Base-by-base conservation (phyloP, 2,797 vertebrate species). In the Helicolenus hilgendorfi region DNA sequence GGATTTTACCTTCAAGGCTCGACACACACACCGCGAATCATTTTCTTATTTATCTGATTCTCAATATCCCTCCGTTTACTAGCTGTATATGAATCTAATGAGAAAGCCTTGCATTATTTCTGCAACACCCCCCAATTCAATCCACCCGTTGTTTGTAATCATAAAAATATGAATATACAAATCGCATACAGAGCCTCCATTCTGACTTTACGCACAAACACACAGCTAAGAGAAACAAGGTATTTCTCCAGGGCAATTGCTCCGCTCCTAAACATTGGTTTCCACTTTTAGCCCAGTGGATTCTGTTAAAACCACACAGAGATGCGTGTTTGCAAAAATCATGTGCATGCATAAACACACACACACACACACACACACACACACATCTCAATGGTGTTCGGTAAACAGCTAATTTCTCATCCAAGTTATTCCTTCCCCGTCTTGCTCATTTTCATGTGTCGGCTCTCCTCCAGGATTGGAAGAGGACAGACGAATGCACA, bases 201-300 rank as follows among this genome's bases (percentile, higher is more conserved):
- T 58, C 11, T 3, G 11, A 75, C 31, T 33, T 20, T 6, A 7
- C 6, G 26, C 65, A 80, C 33, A 81, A 56, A 85, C 63, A 75
- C 75, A 53, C 59, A 53, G 29, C 65, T 69, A 49, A 31, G 59
- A 64, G 75, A 71, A 72, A 85, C 73, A 71, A 75, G 36, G 36
- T 63, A 76, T 87, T 91, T 86, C 83, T 84, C 77, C 33, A 55
- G 79, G 55, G 84, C 77, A 55, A 62, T 79, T 70, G 33, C 55
- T 70, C 24, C n/a, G 24, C 63, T 71, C 20, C 53, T 77, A 76
- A 82, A 87, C 70, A 83, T 85, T 79, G 82, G 18, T 83, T 80
- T 81, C 77, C 84, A 86, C 73, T 60, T 79, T 81, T 26, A 73
- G 72, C 67, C 45, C n/a, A 64, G 55, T 72, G 65, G 38, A 72